A percentile compares a stretch with the other conserved stretches of the same genome.
Conservation (phyloP, 2,113 vertebrate genomes). For the Puntigrus tetrazona region DNA sequence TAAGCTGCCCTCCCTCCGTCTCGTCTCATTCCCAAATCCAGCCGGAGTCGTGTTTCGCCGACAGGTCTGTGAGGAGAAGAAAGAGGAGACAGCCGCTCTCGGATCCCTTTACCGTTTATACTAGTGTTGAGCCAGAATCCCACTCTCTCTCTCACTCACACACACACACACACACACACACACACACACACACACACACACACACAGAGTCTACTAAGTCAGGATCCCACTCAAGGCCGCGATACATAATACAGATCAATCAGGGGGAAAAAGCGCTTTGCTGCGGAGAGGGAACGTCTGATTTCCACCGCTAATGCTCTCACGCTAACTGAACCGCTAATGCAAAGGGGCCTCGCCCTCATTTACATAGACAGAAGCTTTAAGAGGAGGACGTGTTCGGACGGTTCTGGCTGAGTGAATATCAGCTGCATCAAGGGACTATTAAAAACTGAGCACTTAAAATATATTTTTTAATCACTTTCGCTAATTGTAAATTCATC, state of each 20-base stretch:
- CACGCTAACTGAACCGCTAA: constrained; percentile 25
- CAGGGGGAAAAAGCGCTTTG: constrained; percentile 80
- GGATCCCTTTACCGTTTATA: constrained; percentile 96
- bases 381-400: background rate
- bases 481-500: background rate
- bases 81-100: constrained; percentile 80
- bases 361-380: constrained; percentile 8
- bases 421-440: constrained; percentile 4
- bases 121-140: constrained; percentile 92
- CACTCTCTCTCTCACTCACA: constrained; percentile 85
- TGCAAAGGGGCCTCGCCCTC: constrained; percentile 25
- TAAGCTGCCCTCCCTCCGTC: constrained; percentile 78
- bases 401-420: background rate
- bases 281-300: constrained; percentile 58
- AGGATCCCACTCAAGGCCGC: constrained; percentile 92
- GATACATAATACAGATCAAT: constrained; percentile 92
- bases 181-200: constrained; percentile 37
- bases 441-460: background rate
- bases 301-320: constrained; percentile 49
- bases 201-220: constrained; percentile 72
- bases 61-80: constrained; percentile 92
- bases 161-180: constrained; percentile 27
- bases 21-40: constrained; percentile 91
- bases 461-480: background rate
- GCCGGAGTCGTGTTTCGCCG: constrained; percentile 89